A percentile compares a stretch with the other conserved stretches of the same genome.
These are phyloP conservation scores for Oxycera nigricornis DNA, from an alignment of 2,888 invertebrate species.

Conservation along the genomic window DNA sequence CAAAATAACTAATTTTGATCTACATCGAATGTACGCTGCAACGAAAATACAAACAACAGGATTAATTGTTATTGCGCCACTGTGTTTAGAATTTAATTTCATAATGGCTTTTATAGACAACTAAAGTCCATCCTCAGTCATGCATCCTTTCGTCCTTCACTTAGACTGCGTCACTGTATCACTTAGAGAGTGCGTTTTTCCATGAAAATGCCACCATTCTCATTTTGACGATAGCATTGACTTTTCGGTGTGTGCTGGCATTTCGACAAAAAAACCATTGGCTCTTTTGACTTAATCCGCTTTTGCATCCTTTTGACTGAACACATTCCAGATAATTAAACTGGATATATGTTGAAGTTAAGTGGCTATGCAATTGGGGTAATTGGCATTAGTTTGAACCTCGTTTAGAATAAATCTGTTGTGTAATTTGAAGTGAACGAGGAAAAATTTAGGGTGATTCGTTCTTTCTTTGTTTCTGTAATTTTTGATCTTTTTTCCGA, in stretches of 20 bases:
- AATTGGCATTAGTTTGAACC: background rate
- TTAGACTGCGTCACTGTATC: background rate
- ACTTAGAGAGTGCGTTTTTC: conserved; percentile 17
- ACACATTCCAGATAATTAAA: conserved; percentile 33
- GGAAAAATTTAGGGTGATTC: too few relatives aligned
- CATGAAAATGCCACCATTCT: background rate
- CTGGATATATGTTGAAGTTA: conserved; percentile 9
- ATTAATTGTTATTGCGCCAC: conserved; percentile 18
- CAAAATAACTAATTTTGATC: too few relatives aligned
- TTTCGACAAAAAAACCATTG: background rate
- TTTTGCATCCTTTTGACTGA: conserved; percentile 33
- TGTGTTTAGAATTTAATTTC: conserved; percentile 34
- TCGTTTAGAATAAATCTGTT: too few relatives aligned
- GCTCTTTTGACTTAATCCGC: conserved; percentile 20
- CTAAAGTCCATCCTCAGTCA: background rate
- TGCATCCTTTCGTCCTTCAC: background rate
- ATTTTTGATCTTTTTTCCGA: too few relatives aligned
- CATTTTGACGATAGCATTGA: background rate
- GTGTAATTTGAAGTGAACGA: too few relatives aligned
- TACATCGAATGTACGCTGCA: too few relatives aligned
- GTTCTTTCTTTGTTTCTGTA: too few relatives aligned
- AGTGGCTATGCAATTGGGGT: background rate
- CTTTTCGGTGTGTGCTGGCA: background rate
- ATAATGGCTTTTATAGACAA: background rate
- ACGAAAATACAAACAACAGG: too few relatives aligned